Evolutionary conservation across 2,888 invertebrate species (phyloP).

Genomic region (Embidobia sp.): DNA sequence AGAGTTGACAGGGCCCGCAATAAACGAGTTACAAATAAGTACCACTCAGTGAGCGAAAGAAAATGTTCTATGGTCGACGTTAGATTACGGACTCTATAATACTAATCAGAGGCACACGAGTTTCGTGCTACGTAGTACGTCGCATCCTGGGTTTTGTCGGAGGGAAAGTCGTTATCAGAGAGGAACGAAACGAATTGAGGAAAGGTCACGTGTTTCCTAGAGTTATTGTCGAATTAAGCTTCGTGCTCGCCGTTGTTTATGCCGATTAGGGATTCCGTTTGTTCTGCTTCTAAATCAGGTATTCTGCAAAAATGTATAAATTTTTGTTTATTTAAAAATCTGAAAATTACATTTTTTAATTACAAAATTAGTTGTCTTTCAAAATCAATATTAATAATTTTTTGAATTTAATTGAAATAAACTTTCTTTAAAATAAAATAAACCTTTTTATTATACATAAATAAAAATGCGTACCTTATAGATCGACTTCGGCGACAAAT

Average conservation of each 20-base stretch:
- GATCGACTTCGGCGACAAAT: constrained; percentile 82
- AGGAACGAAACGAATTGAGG: constrained; percentile 20
- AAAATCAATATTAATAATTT: too few relatives aligned
- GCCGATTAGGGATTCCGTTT: constrained; percentile 87
- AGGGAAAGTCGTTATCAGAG: constrained; percentile 8
- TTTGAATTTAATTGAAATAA: background rate
- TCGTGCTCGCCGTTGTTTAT: constrained; percentile 84
- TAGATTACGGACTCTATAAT: constrained; percentile 38
- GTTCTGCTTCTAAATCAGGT: constrained; percentile 86
- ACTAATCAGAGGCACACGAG: constrained; percentile 57
- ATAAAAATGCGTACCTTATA: constrained; percentile 81
- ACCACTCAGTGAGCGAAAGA: constrained; percentile 12
- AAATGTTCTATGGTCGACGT: constrained; percentile 14
- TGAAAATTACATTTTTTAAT: too few relatives aligned
- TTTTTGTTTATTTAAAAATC: too few relatives aligned
- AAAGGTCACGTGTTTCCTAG: constrained; percentile 30
- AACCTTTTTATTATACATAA: background rate
- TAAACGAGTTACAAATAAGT: too few relatives aligned
- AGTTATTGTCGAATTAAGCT: constrained; percentile 81
- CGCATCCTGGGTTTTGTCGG: background rate
- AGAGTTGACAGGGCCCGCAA: too few relatives aligned
- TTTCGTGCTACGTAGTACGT: constrained; percentile 40
- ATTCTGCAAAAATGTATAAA: constrained; percentile 83
- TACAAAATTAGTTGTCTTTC: too few relatives aligned
- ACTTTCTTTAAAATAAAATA: background rate